Conservation (phyloP, 2,888 invertebrate species). For the Dyspetes luteomarginatus region DNA sequence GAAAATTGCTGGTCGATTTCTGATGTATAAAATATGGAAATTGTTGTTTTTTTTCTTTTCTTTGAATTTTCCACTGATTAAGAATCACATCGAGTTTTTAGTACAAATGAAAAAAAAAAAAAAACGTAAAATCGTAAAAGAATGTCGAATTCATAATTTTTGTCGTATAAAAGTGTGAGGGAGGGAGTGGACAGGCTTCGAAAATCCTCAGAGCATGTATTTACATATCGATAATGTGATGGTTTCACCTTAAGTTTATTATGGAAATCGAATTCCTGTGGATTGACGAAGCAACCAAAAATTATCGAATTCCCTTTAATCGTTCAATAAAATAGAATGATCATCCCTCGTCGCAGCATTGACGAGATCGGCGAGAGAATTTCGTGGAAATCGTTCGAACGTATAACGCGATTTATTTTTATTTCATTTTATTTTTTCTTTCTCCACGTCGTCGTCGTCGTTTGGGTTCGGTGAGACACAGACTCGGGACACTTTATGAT, state of each 20-base stretch:
- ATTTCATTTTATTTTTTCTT: background rate
- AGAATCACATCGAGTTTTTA: no score
- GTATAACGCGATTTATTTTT: slow-evolving; percentile 23
- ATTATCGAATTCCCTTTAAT: slow-evolving; percentile 50
- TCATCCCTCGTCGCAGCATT: slow-evolving; percentile 21
- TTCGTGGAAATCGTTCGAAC: slow-evolving; percentile 55
- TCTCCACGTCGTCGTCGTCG: slow-evolving; percentile 4
- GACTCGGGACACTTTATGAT: slow-evolving; percentile 59
- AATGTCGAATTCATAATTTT: no score
- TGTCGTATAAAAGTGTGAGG: no score
- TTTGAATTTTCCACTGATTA: no score
- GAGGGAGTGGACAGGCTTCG: no score
- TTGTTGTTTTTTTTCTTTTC: no score
- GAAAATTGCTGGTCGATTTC: no score
- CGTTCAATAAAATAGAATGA: slow-evolving; percentile 65
- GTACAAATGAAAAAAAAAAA: no score
- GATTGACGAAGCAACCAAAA: slow-evolving; percentile 29
- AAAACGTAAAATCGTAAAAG: no score
- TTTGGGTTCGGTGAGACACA: slow-evolving; percentile 16
- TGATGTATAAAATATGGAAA: no score
- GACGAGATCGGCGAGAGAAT: slow-evolving; percentile 13
- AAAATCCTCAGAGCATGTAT: background rate
- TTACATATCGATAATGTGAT: background rate
- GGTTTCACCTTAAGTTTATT: background rate
- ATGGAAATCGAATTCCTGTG: slow-evolving; percentile 9